A percentile compares a stretch with the other conserved stretches of the same genome.
These are phyloP conservation scores for Eonycteris spelaea DNA, from an alignment of 2,113 vertebrate species.

Conservation along the genomic window DNA sequence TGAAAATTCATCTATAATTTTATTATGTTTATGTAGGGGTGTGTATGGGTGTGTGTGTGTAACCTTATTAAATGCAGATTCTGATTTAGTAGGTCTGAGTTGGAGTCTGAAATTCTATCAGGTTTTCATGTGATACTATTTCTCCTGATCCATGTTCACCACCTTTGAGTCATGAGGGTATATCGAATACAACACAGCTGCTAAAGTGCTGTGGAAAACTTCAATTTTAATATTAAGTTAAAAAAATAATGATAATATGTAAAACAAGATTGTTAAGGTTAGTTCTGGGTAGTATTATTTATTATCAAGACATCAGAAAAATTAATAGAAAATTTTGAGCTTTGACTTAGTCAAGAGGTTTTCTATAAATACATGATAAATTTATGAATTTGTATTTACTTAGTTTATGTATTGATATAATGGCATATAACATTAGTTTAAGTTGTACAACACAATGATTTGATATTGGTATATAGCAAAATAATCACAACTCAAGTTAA, in stretches of 20 bases:
- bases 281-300: neutral
- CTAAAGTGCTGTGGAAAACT: neutral
- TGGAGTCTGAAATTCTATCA: neutral
- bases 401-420: neutral
- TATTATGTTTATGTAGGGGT: neutral
- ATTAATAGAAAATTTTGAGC: neutral
- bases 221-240: neutral
- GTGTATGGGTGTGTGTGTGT: neutral
- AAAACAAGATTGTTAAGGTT: neutral
- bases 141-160: neutral
- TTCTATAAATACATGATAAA: neutral
- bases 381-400: neutral
- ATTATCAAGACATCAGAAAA: neutral
- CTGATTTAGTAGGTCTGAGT: neutral
- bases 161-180: neutral
- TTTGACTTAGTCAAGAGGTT: neutral
- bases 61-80: neutral
- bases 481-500: neutral
- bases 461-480: neutral
- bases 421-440: neutral
- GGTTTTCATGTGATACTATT: neutral
- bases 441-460: neutral
- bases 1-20: neutral
- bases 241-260: neutral
- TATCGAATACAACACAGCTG: too few relatives aligned